Conservation (phyloP, 2,113 vertebrate genomes). For the Sula dactylatra region DNA sequence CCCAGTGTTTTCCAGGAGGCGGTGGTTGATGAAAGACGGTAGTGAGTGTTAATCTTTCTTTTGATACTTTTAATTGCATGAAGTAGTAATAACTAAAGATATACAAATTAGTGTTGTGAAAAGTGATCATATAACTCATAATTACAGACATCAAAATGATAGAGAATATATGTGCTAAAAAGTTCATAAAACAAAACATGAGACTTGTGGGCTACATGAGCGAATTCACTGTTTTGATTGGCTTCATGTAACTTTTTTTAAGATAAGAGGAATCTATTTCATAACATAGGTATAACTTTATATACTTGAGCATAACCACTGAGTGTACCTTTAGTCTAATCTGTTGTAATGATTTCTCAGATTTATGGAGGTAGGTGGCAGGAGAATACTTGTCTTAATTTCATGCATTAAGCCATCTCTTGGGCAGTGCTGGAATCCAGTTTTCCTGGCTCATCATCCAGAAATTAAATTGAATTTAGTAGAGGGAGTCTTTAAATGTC, state of each 20-base stretch:
- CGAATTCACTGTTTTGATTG: background rate
- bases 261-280: background rate
- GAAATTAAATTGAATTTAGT: background rate
- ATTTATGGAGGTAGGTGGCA: background rate
- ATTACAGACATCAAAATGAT: background rate
- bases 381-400: background rate
- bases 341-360: background rate
- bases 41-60: constrained; percentile 80
- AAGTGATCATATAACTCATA: background rate
- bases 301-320: background rate
- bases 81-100: background rate
- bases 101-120: background rate
- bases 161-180: background rate
- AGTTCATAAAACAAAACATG: background rate
- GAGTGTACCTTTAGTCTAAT: background rate
- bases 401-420: background rate
- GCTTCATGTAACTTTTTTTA: background rate
- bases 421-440: background rate
- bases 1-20: constrained; percentile 88
- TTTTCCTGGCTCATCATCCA: background rate
- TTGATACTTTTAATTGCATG: background rate
- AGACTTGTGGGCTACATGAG: background rate
- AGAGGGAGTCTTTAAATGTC: background rate
- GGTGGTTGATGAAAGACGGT: constrained; percentile 86
- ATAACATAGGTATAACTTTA: no score